A percentile compares a stretch with the other conserved stretches of the same genome.
Conservation (phyloP, 2,888 invertebrate species). For the Escarpia spicata region DNA sequence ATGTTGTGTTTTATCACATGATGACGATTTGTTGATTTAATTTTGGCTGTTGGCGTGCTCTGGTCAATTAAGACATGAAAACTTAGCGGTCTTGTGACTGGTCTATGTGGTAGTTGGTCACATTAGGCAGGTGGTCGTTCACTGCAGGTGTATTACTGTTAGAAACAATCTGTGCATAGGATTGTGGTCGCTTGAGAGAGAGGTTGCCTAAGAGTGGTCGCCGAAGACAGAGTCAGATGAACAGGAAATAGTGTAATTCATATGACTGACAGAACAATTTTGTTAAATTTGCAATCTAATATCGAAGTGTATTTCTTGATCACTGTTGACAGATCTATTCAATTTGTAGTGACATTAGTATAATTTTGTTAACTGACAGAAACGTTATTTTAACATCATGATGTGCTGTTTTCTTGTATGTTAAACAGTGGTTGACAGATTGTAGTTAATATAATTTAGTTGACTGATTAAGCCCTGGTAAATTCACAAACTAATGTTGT, state of each 20-base stretch:
- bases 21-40: too few species aligned
- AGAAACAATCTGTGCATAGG: too few species aligned
- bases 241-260: not conserved
- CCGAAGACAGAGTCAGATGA: too few species aligned
- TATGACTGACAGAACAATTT: not conserved
- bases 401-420: not conserved
- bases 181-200: too few species aligned
- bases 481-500: not conserved
- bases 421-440: not conserved
- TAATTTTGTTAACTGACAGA: not conserved
- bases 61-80: too few species aligned
- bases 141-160: too few species aligned
- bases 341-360: not conserved
- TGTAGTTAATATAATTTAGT: not conserved
- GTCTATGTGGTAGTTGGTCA: too few species aligned
- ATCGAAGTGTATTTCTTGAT: not conserved
- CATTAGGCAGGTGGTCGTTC: too few species aligned
- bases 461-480: not conserved
- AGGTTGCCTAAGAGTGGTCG: too few species aligned
- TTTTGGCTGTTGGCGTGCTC: too few species aligned
- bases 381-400: not conserved
- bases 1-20: too few species aligned
- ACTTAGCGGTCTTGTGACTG: too few species aligned
- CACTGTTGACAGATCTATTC: not conserved
- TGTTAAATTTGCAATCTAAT: not conserved